Conservation (phyloP, 2,113 vertebrate species). For the Cariama cristata region DNA sequence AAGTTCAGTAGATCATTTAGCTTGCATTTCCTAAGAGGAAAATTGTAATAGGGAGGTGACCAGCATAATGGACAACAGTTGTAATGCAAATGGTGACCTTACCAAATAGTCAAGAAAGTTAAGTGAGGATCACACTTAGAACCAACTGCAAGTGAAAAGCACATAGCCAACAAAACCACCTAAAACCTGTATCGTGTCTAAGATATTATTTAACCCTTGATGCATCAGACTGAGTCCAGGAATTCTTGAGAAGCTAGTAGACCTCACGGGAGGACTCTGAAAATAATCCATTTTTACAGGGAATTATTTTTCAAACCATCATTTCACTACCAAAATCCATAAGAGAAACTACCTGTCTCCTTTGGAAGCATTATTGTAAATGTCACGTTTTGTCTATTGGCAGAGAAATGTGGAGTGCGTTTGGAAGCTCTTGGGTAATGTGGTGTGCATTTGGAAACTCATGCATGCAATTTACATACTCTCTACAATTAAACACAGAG, state of each 20-base stretch:
- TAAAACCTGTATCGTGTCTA: fast-evolving
- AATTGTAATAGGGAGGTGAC: background rate
- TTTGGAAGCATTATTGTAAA: background rate
- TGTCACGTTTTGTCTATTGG: background rate
- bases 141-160: background rate
- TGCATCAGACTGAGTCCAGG: background rate
- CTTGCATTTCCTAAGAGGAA: background rate
- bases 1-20: background rate
- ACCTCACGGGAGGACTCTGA: background rate
- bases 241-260: background rate
- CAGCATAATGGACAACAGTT: background rate
- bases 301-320: background rate
- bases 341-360: background rate
- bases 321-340: background rate
- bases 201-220: background rate
- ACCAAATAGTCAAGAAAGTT: background rate
- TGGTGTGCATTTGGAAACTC: background rate
- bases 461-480: background rate
- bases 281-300: background rate
- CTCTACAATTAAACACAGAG: background rate
- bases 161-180: background rate
- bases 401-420: background rate
- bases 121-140: background rate
- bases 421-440: background rate
- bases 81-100: background rate